Evolutionary conservation across 1,140 invertebrate genomes (phyloP).

Genomic region (Hermetia illucens): DNA sequence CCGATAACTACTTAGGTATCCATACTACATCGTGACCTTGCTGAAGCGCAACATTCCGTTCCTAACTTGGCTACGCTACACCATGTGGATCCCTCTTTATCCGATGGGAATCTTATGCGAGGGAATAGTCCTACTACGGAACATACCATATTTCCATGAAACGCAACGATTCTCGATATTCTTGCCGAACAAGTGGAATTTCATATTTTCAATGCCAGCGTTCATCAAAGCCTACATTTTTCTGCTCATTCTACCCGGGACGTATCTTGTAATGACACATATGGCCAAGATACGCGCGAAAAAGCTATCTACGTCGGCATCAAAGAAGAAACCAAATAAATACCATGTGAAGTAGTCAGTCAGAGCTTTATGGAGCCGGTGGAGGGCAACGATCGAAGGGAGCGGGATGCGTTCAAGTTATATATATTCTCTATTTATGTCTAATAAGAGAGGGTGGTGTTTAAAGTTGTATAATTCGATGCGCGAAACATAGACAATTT

Average conservation of each 20-base stretch:
- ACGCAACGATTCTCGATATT: constrained; percentile 59
- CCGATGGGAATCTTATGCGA: constrained; percentile 80
- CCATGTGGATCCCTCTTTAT: constrained; percentile 85
- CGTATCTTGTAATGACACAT: constrained; percentile 61
- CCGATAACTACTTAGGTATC: constrained; percentile 67
- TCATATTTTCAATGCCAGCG: constrained; percentile 72
- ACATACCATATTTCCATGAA: constrained; percentile 83
- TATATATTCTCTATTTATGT: neutral
- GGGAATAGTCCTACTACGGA: constrained; percentile 60
- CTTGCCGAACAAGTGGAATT: constrained; percentile 74
- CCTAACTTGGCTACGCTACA: constrained; percentile 86
- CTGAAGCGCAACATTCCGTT: constrained; percentile 57
- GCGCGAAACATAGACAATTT: neutral
- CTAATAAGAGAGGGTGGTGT: neutral
- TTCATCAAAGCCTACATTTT: constrained; percentile 67
- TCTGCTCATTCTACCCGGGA: constrained; percentile 54
- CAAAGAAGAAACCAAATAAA: constrained; percentile 12
- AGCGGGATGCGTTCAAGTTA: neutral
- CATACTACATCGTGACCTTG: constrained; percentile 75
- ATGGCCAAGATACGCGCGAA: constrained; percentile 56
- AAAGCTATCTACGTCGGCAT: constrained; percentile 34
- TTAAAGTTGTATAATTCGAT: neutral
- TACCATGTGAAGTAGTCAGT: constrained; percentile 9
- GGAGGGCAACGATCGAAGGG: too few species aligned
- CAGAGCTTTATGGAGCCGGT: too few species aligned